phyloP scores from a whole-genome alignment of 2,113 vertebrate genomes.

The Cololabis saira region DNA sequence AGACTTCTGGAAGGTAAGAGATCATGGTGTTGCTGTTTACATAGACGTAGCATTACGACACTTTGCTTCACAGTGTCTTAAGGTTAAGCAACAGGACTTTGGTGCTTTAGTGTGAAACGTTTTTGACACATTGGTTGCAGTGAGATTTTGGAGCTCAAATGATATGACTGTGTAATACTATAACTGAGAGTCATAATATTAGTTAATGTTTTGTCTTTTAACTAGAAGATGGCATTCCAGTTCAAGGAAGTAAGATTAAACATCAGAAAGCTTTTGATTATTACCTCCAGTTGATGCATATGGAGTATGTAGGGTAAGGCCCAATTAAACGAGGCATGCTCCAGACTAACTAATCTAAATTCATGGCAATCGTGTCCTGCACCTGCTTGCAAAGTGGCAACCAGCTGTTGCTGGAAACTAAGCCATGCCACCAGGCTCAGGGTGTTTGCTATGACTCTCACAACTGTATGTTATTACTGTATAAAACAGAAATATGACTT shows the following conservation, averaged over 20 bases:
- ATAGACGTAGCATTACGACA: neutral
- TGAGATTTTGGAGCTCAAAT: too few species aligned
- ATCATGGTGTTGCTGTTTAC: neutral
- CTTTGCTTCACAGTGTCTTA: neutral
- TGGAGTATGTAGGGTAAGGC: slow-evolving; percentile 68
- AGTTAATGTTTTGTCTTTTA: too few species aligned
- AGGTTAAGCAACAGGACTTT: neutral
- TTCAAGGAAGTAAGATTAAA: too few species aligned
- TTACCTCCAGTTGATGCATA: slow-evolving; percentile 44
- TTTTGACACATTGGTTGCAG: too few species aligned
- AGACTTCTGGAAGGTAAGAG: slow-evolving; percentile 66
- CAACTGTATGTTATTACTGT: too few species aligned
- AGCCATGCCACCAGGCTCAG: slow-evolving; percentile 21
- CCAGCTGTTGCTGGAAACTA: slow-evolving; percentile 51
- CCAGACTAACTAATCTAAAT: slow-evolving; percentile 66
- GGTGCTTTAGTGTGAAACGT: too few species aligned
- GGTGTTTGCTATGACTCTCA: too few species aligned
- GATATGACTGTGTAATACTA: too few species aligned
- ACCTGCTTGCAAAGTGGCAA: slow-evolving; percentile 65
- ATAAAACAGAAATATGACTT: too few species aligned
- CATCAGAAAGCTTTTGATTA: slow-evolving; percentile 6
- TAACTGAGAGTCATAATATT: too few species aligned
- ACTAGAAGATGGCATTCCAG: too few species aligned
- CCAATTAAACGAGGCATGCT: slow-evolving; percentile 66
- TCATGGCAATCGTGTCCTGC: slow-evolving; percentile 54